A percentile compares a stretch with the other conserved stretches of the same genome.
Conservation (phyloP, 2,113 vertebrate genomes). For the Rhipidura dahli region DNA sequence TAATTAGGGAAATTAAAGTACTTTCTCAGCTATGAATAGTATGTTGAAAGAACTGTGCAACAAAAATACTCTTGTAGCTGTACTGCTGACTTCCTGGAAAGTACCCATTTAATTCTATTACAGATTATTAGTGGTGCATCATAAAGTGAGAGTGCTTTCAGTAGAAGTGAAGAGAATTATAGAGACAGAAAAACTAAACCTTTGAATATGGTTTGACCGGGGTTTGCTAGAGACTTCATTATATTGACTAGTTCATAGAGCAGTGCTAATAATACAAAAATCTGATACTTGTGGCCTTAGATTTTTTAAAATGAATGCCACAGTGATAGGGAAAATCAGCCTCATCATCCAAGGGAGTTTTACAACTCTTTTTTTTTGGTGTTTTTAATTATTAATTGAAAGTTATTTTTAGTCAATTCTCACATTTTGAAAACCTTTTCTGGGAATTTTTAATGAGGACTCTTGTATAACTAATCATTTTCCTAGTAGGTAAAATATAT, state of each 20-base stretch:
- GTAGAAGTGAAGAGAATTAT: neutral
- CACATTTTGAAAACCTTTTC: neutral
- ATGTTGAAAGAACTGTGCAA: neutral
- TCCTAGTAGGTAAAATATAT: neutral
- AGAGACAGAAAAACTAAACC: neutral
- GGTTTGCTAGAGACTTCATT: neutral
- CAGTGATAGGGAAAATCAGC: neutral
- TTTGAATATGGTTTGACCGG: neutral
- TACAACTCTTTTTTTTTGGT: accelerated
- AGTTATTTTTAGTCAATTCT: neutral
- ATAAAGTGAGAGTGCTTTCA: neutral
- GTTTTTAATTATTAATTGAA: neutral
- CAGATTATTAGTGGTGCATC: neutral
- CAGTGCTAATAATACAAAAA: neutral
- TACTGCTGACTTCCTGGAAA: conserved; percentile 5
- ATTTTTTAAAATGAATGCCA: neutral
- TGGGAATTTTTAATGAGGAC: neutral
- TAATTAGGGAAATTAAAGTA: conserved; percentile 20
- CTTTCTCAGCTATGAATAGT: neutral
- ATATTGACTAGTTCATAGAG: neutral
- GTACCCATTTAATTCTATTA: neutral
- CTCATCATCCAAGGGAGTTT: neutral
- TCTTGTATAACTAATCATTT: neutral
- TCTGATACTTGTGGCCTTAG: neutral
- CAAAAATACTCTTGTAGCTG: neutral